Evolutionary conservation across 2,888 invertebrate genomes (phyloP).

Genomic region (Sylvicola cinctus): DNA sequence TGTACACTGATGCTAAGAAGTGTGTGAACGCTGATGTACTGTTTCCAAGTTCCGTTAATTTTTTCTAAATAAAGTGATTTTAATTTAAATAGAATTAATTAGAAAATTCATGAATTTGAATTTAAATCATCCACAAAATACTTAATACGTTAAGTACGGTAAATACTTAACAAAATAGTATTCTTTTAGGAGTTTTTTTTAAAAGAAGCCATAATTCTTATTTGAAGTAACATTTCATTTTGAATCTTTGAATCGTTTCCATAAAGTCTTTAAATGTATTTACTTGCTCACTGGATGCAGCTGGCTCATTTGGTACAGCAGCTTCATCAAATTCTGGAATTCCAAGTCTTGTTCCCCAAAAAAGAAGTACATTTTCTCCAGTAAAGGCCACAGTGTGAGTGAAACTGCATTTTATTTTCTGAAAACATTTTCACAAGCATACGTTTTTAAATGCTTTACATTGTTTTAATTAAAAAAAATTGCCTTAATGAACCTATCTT

Average conservation of each 20-base stretch:
- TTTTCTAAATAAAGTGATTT: too few species aligned
- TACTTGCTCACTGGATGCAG: slow-evolving; percentile 10
- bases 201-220: too few species aligned
- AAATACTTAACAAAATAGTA: too few species aligned
- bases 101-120: too few species aligned
- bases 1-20: slow-evolving; percentile 24
- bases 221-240: too few species aligned
- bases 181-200: too few species aligned
- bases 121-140: too few species aligned
- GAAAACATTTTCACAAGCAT: slow-evolving; percentile 8
- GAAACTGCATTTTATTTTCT: slow-evolving; percentile 42
- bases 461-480: neutral
- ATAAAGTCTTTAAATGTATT: too few species aligned
- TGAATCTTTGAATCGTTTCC: too few species aligned
- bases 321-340: slow-evolving; percentile 13
- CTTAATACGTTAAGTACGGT: too few species aligned
- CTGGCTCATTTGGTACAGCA: slow-evolving; percentile 6
- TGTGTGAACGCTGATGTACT: slow-evolving; percentile 25
- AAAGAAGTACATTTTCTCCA: slow-evolving; percentile 40
- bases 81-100: too few species aligned
- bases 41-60: slow-evolving; percentile 17
- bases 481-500: slow-evolving; percentile 19
- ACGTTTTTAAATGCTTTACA: slow-evolving; percentile 3
- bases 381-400: slow-evolving; percentile 44
- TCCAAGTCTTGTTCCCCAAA: slow-evolving; percentile 41